phyloP scores from a whole-genome alignment of 2,797 vertebrate genomes.

The Heterohyrax brucei region DNA sequence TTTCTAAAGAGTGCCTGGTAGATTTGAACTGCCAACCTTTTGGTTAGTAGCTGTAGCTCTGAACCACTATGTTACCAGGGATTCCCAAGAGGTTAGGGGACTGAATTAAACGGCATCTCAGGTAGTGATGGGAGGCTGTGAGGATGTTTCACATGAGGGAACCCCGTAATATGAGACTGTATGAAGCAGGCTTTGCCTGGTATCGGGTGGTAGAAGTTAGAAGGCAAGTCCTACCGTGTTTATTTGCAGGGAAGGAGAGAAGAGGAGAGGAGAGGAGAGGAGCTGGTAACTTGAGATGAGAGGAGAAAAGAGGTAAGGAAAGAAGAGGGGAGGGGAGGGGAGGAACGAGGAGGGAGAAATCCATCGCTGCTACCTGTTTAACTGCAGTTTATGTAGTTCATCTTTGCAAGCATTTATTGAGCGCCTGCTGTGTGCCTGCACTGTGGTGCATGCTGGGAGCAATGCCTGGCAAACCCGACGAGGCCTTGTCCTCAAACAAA shows the following conservation, averaged over 20 bases:
- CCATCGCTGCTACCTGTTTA: neutral
- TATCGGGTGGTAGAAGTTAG: neutral
- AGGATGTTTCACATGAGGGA: neutral
- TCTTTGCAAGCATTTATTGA: neutral
- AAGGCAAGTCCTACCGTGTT: no score
- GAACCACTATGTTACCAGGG: no score
- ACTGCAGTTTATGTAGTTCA: neutral
- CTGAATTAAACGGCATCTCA: neutral
- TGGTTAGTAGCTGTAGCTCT: no score
- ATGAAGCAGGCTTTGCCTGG: neutral
- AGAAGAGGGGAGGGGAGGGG: neutral
- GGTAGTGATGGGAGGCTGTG: neutral
- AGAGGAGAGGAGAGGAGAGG: no score
- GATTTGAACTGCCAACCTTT: no score
- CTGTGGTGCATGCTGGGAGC: neutral
- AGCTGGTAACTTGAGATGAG: no score
- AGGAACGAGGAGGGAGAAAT: neutral
- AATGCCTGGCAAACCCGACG: neutral
- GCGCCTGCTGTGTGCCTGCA: neutral
- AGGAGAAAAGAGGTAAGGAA: neutral
- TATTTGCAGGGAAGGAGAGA: no score
- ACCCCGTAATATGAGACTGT: neutral
- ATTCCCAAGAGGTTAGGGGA: neutral
- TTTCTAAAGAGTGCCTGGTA: no score
- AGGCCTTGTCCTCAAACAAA: neutral